Percentiles rank a stretch among this genome's conserved stretches.
Evolutionary conservation across 2,888 invertebrate species (phyloP).

Genomic region (Escarpia spicata): DNA sequence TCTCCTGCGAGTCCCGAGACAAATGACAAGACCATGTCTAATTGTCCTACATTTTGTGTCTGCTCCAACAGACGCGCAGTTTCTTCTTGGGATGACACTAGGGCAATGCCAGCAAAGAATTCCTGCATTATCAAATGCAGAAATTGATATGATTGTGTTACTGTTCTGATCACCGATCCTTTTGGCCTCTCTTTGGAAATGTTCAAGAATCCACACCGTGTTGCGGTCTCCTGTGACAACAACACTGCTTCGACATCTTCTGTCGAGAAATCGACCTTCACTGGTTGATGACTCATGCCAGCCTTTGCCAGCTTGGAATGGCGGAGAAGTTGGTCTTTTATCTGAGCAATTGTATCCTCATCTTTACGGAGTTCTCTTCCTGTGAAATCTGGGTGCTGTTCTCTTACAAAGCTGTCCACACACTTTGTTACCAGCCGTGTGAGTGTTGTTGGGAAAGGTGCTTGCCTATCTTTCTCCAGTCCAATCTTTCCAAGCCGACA

Average conservation of each 20-base stretch:
- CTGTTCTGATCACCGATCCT: neutral
- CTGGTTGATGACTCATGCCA: neutral
- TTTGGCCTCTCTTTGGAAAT: no score
- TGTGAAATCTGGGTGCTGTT: neutral
- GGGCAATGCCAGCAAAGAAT: neutral
- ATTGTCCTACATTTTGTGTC: neutral
- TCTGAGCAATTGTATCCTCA: neutral
- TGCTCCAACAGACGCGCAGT: neutral
- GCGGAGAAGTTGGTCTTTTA: neutral
- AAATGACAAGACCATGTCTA: neutral
- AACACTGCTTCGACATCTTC: no score
- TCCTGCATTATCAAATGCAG: neutral
- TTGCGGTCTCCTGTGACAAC: neutral
- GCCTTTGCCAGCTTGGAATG: neutral
- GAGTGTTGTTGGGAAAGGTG: neutral
- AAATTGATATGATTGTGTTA: neutral
- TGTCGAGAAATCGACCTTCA: neutral
- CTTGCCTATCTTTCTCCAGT: neutral
- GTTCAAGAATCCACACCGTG: no score
- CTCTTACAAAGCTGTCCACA: neutral
- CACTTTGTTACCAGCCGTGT: neutral
- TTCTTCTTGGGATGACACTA: neutral
- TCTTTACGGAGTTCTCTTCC: neutral
- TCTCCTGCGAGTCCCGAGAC: neutral
- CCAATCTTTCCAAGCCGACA: neutral